Base-by-base conservation (phyloP, 1,140 invertebrate species). In the Pectinophora gossypiella region DNA sequence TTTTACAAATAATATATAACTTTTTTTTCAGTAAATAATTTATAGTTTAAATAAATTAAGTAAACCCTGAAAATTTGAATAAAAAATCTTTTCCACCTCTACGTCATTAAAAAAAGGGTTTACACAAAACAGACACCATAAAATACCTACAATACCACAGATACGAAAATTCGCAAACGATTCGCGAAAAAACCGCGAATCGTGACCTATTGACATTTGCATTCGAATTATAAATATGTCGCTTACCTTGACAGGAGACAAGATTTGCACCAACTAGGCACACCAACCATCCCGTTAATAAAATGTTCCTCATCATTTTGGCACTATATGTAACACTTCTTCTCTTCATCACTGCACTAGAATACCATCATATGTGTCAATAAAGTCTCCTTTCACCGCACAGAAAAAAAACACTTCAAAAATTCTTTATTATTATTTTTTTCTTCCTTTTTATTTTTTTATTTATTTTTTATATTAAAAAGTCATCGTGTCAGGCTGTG, bases 241-340 rank as follows among this genome's bases (percentile, higher is more conserved):
- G 32, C 74, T 76, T 68, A 84, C 80, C 80, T 84, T 82, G 80
- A 84, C 78, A 84, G 68, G 66, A 61, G 55, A 70, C 62, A 56
- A 69, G 45, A 51, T 67, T 63, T 43, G 56, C 72, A 56, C 15
- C 40, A 64, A 54, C 58, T 20, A 54, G 19, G 53, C 42, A 53
- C 64, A 74, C 52, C 48, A 69, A 64, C 61, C 74, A 60, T 53
- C 66, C 59, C 56, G 48, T 59, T 48, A 45, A 55, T 48, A 45
- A 55, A 63, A 58, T 61, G 54, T 51, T 58, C 45, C 36, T 57
- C 51, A 48, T 48, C 58, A 64, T 67, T 63, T 59, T 58, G 48
- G 38, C 61, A 60, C 68, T 54, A 59, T 47, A 76, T n/a, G n/a
- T n/a, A n/a, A n/a, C n/a, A n/a, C n/a, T n/a, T n/a, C n/a, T n/a